Percentiles rank a stretch among this genome's conserved stretches.
Evolutionary conservation across 2,797 vertebrate genomes (phyloP).

Genomic region (Simalia tracyae): DNA sequence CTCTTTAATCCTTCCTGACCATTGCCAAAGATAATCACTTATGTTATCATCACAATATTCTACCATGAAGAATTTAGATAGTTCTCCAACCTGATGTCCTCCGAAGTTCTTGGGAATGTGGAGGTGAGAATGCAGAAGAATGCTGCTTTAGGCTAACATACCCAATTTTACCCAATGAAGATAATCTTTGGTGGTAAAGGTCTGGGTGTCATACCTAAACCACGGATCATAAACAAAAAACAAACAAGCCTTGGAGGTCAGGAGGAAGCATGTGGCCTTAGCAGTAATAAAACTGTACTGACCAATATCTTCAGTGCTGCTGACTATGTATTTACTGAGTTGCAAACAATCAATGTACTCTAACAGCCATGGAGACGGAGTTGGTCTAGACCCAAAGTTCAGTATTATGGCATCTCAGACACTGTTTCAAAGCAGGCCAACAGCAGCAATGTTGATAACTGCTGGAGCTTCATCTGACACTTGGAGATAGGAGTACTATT

Average conservation of each 20-base stretch:
- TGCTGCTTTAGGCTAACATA: not conserved
- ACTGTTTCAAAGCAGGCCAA: not conserved
- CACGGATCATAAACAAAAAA: not conserved
- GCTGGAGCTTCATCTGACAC: constrained; percentile 16
- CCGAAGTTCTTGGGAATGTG: not conserved
- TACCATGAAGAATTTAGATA: not conserved
- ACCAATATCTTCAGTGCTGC: not conserved
- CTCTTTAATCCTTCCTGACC: not conserved
- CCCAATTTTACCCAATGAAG: not conserved
- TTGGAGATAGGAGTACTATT: not conserved
- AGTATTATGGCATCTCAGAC: not conserved
- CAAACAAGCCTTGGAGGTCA: not conserved
- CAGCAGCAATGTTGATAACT: constrained; percentile 17
- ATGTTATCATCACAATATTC: not conserved
- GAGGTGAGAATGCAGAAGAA: not conserved
- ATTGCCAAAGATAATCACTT: not conserved
- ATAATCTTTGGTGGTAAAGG: not conserved
- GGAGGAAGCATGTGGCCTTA: not conserved
- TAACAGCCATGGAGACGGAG: not conserved
- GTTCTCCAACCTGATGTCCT: not conserved
- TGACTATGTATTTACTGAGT: not conserved
- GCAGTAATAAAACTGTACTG: not conserved
- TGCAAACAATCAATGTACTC: not conserved
- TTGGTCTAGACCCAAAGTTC: constrained; percentile 9
- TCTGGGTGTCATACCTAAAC: not conserved